Evolutionary conservation across 1,140 invertebrate species (phyloP).

Genomic region (Dolichoris vasculosae): DNA sequence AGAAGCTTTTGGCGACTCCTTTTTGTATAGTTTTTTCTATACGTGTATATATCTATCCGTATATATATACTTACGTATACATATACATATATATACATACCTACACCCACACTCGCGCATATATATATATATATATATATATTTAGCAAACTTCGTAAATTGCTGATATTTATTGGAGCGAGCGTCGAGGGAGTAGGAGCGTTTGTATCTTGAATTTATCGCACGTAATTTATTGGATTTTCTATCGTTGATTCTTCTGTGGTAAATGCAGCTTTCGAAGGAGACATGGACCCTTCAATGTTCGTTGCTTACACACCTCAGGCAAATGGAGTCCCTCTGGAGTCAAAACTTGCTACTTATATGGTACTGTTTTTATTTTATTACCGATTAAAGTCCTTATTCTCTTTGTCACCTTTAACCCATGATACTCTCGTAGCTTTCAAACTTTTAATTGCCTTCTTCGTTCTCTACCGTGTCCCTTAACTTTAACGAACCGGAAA

Average conservation of each 20-base stretch:
- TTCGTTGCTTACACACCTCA: slow-evolving; percentile 71
- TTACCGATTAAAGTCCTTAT: neutral
- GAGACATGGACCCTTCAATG: slow-evolving; percentile 72
- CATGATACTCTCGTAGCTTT: neutral
- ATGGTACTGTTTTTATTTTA: slow-evolving; percentile 77
- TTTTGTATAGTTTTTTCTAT: slow-evolving; percentile 19
- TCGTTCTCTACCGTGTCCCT: too few species aligned
- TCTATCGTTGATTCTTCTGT: slow-evolving; percentile 32
- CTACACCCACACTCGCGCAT: neutral
- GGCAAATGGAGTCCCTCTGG: slow-evolving; percentile 85
- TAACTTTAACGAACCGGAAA: too few species aligned
- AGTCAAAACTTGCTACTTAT: slow-evolving; percentile 89
- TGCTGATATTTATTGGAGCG: neutral
- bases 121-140: neutral
- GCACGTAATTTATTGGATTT: neutral
- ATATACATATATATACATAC: neutral
- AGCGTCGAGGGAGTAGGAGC: neutral
- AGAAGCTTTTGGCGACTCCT: neutral
- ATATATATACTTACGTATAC: neutral
- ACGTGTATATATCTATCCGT: neutral
- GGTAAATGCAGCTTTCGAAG: slow-evolving; percentile 70
- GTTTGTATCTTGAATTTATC: neutral
- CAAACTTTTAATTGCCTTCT: neutral
- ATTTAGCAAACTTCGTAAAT: neutral
- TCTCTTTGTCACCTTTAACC: slow-evolving; percentile 2